Evolutionary conservation across 2,113 vertebrate genomes (phyloP), one percentile per base, ranked within the genome.

Genomic region (Xiphorhynchus elegans): DNA sequence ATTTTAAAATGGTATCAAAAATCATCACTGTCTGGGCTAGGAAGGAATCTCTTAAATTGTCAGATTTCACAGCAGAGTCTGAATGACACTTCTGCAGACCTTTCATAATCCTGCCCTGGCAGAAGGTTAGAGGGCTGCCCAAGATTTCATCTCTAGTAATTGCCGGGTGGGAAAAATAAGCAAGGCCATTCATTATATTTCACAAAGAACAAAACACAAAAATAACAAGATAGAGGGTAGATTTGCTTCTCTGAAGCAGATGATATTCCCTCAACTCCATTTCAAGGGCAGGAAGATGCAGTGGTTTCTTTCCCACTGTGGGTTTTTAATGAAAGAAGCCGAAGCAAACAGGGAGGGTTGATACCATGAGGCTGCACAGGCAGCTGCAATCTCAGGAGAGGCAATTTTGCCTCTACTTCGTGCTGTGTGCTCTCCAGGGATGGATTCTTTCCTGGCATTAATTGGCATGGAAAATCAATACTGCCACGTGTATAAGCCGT

Each of bases 401-500:
- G 35, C 40, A 67, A 28, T 90, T 95, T 67, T 90, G 66, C 68
- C 68, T 44, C 1, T 6, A 72, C 68, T 47, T 52, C 6, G 3
- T 5, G 1, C 78, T 55, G 68, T 35, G 67, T 18, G 52, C 31
- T 84, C 83, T 56, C 90, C 35, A 49, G 72, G 72, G 87, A 24
- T 28, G 49, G 24, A 26, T 86, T 87, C 79, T 69, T 86, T 53
- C 50, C 67, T 77, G 89, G 47, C 73, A 95, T 64, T 90, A 90
- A 93, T 81, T 74, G 68, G 88, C 68, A 84, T 15, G 40, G 72
- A 85, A 95, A 93, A 93, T 88, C 79, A 92, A 70, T 50, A 60
- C 33, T 66, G 89, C 68, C 64, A 7, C 2, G 3, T 86, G 56
- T 9, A 46, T 17, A 58, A 87, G 58, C 62, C 6, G 7, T 52